Conservation (phyloP, 2,113 vertebrate species). For the Gymnorhina tibicen region DNA sequence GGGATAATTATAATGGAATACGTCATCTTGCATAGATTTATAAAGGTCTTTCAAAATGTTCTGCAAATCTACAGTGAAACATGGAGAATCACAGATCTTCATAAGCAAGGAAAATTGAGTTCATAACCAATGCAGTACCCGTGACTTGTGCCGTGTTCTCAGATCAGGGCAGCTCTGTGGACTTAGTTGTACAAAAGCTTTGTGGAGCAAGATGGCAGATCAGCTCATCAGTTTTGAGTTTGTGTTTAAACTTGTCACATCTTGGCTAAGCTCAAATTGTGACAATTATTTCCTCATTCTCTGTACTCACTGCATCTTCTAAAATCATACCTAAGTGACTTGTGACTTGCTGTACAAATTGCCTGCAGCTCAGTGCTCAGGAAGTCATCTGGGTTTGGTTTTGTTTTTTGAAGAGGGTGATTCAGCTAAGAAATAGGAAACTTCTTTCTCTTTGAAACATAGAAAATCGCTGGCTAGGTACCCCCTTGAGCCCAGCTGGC, state of each 20-base stretch:
- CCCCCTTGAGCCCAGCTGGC: not conserved
- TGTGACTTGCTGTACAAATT: not conserved
- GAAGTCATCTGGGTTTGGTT: not conserved
- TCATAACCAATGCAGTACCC: fast-evolving
- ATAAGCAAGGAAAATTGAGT: not conserved
- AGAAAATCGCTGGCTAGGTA: not conserved
- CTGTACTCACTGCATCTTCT: not conserved
- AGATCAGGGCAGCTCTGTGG: not conserved
- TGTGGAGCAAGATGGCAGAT: not conserved
- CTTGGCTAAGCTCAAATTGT: not conserved
- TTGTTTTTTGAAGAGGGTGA: not conserved
- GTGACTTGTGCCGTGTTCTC: not conserved
- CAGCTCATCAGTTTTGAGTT: not conserved
- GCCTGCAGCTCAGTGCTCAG: not conserved
- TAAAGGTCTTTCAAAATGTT: not conserved
- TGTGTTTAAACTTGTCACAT: not conserved
- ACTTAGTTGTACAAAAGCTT: not conserved
- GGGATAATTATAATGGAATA: not conserved
- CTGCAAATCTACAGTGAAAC: not conserved
- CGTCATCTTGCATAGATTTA: not conserved
- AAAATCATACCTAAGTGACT: not conserved
- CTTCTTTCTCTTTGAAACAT: not conserved
- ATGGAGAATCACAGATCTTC: not conserved
- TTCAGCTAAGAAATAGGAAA: not conserved
- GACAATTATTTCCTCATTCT: not conserved